Conservation (phyloP, 2,888 invertebrate genomes). For the Phyllotreta cruciferae region DNA sequence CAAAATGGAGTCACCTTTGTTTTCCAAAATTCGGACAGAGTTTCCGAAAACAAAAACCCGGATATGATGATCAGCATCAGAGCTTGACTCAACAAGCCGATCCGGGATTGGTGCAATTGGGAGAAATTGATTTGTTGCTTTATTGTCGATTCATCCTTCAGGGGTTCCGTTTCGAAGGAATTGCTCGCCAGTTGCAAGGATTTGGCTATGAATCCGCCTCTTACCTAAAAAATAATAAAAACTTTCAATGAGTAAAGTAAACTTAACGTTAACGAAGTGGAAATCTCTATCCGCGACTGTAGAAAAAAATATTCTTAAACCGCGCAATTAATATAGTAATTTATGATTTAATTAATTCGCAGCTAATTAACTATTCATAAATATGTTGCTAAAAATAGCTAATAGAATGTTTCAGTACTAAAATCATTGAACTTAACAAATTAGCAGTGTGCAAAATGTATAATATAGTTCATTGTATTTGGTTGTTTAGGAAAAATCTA, state of each 20-base stretch:
- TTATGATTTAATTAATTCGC: too few relatives aligned
- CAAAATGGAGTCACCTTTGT: slow-evolving; percentile 66
- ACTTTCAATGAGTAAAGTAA: neutral
- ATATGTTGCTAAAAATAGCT: too few relatives aligned
- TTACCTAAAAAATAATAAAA: slow-evolving; percentile 64
- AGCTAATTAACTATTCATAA: too few relatives aligned
- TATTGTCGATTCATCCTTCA: slow-evolving; percentile 45
- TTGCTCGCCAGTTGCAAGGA: slow-evolving; percentile 53
- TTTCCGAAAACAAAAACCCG: slow-evolving; percentile 89
- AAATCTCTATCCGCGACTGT: too few relatives aligned
- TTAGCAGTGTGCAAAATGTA: too few relatives aligned
- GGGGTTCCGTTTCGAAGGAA: slow-evolving; percentile 50
- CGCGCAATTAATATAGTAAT: too few relatives aligned
- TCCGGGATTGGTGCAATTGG: slow-evolving; percentile 88
- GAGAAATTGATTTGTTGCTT: slow-evolving; percentile 74
- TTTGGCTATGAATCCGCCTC: slow-evolving; percentile 80
- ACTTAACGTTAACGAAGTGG: neutral
- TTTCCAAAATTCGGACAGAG: slow-evolving; percentile 92
- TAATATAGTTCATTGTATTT: too few relatives aligned
- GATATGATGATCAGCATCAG: slow-evolving; percentile 89
- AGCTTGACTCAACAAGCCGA: slow-evolving; percentile 89
- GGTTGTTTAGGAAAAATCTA: too few relatives aligned
- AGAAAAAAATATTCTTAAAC: neutral
- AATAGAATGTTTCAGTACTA: too few relatives aligned
- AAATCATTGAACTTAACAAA: too few relatives aligned